Percentiles rank a stretch among this genome's conserved stretches.
Evolutionary conservation across 2,797 vertebrate species (phyloP).

Genomic region (Sebastes taczanowskii): DNA sequence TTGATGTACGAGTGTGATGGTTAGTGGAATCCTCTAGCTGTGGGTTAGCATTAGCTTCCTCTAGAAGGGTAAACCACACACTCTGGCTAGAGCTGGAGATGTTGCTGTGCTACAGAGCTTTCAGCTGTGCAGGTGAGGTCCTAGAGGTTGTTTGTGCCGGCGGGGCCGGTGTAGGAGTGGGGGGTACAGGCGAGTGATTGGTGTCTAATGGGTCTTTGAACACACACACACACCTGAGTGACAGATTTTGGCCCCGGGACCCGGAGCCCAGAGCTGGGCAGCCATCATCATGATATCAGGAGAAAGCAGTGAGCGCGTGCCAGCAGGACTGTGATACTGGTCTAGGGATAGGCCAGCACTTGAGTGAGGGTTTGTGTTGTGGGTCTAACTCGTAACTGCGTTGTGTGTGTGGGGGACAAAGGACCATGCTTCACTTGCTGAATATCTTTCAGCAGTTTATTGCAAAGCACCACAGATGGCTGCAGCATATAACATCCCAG

Average conservation of each 20-base stretch:
- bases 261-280: slow-evolving; percentile 24
- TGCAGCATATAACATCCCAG: neutral
- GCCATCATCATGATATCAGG: slow-evolving; percentile 11
- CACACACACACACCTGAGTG: slow-evolving; percentile 52
- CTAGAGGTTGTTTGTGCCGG: slow-evolving; percentile 22
- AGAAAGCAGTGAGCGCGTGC: slow-evolving; percentile 34
- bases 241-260: slow-evolving; percentile 50
- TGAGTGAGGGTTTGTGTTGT: neutral
- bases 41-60: slow-evolving; percentile 32
- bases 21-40: slow-evolving; percentile 11
- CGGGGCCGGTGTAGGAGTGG: neutral
- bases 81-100: slow-evolving; percentile 5
- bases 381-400: neutral
- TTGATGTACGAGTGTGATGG: slow-evolving; percentile 50
- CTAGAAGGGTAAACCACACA: neutral
- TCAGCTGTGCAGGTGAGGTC: slow-evolving; percentile 73
- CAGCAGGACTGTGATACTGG: slow-evolving; percentile 24
- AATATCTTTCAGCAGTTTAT: neutral
- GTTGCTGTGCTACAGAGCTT: slow-evolving; percentile 62
- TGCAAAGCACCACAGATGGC: neutral
- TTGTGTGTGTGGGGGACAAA: neutral
- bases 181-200: slow-evolving; percentile 47
- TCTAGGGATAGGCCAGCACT: neutral
- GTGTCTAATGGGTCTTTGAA: slow-evolving; percentile 63
- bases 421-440: neutral